Conservation (phyloP, 2,113 vertebrate genomes). For the Semicossyphus pulcher region DNA sequence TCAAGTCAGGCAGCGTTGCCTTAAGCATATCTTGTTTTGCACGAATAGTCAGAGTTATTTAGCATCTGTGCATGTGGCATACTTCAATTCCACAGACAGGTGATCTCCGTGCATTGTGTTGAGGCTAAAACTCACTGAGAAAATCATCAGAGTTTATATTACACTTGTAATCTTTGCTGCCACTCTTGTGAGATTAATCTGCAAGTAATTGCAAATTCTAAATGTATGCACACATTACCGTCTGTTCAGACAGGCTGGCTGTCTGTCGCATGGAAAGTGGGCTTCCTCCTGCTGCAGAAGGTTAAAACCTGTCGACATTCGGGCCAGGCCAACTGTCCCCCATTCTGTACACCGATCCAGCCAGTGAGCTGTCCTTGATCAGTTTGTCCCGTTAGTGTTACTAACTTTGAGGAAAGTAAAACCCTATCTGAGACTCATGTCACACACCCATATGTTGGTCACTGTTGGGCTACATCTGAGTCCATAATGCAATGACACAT, state of each 20-base stretch:
- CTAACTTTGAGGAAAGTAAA: constrained; percentile 22
- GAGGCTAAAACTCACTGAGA: constrained; percentile 23
- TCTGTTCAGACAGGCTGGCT: constrained; percentile 59
- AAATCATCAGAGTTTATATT: constrained; percentile 41
- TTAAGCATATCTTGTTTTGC: constrained; percentile 59
- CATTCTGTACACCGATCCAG: constrained; percentile 35
- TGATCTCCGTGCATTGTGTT: constrained; percentile 33
- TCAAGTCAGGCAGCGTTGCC: constrained; percentile 46
- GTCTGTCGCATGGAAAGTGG: constrained; percentile 51
- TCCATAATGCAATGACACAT: neutral
- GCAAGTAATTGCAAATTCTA: constrained; percentile 66
- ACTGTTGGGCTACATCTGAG: neutral
- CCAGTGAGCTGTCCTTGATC: constrained; percentile 34
- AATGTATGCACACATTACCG: constrained; percentile 49
- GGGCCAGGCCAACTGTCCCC: constrained; percentile 60
- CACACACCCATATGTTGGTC: neutral
- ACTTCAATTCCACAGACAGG: constrained; percentile 53
- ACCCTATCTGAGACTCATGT: neutral
- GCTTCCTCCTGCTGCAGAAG: constrained; percentile 52
- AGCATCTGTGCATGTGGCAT: constrained; percentile 42
- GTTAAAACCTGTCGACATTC: constrained; percentile 64
- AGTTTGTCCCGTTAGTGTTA: constrained; percentile 21
- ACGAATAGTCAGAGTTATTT: constrained; percentile 66
- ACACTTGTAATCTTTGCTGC: constrained; percentile 41
- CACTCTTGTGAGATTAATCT: constrained; percentile 57